Base-by-base conservation (phyloP, 1,140 invertebrate genomes). In the Pararge aegeria region DNA sequence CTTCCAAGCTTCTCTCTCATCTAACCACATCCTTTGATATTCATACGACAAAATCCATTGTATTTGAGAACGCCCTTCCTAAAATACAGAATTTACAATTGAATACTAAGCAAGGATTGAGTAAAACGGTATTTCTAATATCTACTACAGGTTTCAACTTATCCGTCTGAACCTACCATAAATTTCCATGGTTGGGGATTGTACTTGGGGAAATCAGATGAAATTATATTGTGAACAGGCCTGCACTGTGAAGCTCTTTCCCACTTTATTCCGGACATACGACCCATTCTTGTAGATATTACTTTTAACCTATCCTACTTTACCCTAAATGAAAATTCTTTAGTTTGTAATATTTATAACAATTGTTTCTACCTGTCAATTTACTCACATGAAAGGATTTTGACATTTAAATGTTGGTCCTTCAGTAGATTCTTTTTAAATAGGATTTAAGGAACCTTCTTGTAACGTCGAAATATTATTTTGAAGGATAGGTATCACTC, bases 191-290 rank as follows among this genome's bases (percentile, higher is more conserved):
- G 83, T 48, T 83, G 80, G 10, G 85, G 88, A 60, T 78, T 78
- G 37, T 90, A 89, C 67, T 81, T 89, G 5, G 85, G 80, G 66
- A 89, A 90, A 78, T 90, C 88, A 0, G 88, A 89, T 29, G 88
- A 90, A 49, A 87, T 85, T 5, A 90, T 90, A 57, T 90, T 89
- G 61, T 89, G 78, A 20, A 77, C 66, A 12, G 86, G 86, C 49
- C 73, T 61, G 68, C 77, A 86, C 48, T 64, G 76, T 1, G 59
- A 61, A 19, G 83, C 19, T 72, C 78, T 89, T 53, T 89, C 86
- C 86, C 86, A 87, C 74, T 87, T 89, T 16, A 89, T 77, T 29
- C 59, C 77, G 21, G 64, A 44, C 77, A 83, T 80, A 13, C 78
- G 76, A 56, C 73, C 80, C 83, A 87, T 89, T 57, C 0, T 40